A percentile compares a stretch with the other conserved stretches of the same genome.
phyloP scores from a whole-genome alignment of 2,797 vertebrate genomes.

The Characodon lateralis region DNA sequence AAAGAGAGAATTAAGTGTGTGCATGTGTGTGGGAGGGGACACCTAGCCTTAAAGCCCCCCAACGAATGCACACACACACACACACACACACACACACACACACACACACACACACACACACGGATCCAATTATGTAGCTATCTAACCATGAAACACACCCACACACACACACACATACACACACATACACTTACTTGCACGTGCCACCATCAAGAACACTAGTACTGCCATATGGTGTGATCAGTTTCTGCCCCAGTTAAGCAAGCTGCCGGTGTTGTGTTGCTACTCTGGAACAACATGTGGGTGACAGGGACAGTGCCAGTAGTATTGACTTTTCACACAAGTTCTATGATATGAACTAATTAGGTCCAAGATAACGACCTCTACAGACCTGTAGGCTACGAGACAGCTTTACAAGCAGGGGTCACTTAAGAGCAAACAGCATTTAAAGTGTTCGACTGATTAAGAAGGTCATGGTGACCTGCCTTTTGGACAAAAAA shows the following conservation, averaged over 20 bases:
- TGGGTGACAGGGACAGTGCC: slow-evolving; percentile 53
- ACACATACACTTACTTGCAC: slow-evolving; percentile 16
- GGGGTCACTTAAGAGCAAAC: slow-evolving; percentile 37
- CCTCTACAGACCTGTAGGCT: slow-evolving; percentile 20
- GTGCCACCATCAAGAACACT: slow-evolving; percentile 24
- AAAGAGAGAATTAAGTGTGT: slow-evolving; percentile 37
- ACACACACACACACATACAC: slow-evolving; percentile 29
- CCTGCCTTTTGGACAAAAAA: slow-evolving; percentile 27
- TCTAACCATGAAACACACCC: slow-evolving; percentile 33
- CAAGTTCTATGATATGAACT: slow-evolving; percentile 56
- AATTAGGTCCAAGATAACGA: slow-evolving; percentile 59
- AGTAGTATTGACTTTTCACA: slow-evolving; percentile 68
- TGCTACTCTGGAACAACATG: slow-evolving; percentile 30
- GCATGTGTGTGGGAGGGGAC: slow-evolving; percentile 5
- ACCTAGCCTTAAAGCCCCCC: not conserved
- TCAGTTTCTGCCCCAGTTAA: slow-evolving; percentile 69
- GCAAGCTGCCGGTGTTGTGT: slow-evolving; percentile 39
- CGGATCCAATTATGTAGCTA: slow-evolving; percentile 9
- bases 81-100: slow-evolving; percentile 19
- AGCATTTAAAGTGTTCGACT: slow-evolving; percentile 32
- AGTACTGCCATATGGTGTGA: slow-evolving; percentile 52
- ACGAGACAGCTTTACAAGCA: slow-evolving; percentile 30
- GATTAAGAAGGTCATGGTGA: slow-evolving; percentile 3
- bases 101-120: slow-evolving; percentile 11
- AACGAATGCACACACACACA: not conserved